Percentiles rank a stretch among this genome's conserved stretches.
Conservation (phyloP, 2,888 invertebrate genomes). For the Nematopogon swammerdamellus region DNA sequence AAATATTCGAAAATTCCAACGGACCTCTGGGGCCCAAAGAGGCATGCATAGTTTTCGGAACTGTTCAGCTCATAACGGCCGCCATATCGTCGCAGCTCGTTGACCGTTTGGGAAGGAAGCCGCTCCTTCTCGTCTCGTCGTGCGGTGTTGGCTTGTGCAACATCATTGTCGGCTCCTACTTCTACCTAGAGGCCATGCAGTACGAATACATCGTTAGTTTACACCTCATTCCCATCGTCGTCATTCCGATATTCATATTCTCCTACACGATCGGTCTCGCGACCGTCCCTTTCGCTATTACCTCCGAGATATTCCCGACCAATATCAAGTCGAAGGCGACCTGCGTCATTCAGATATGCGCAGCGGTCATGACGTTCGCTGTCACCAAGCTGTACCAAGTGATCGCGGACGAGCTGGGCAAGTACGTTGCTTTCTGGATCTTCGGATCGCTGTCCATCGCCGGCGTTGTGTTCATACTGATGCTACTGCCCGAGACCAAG, state of each 20-base stretch:
- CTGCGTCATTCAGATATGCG: slow-evolving; percentile 59
- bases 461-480: slow-evolving; percentile 50
- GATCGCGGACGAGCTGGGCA: slow-evolving; percentile 47
- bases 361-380: slow-evolving; percentile 55
- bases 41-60: slow-evolving; percentile 51
- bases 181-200: slow-evolving; percentile 46
- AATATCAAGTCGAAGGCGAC: slow-evolving; percentile 63
- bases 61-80: slow-evolving; percentile 52
- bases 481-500: slow-evolving; percentile 58
- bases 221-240: slow-evolving; percentile 55
- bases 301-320: slow-evolving; percentile 62
- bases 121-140: slow-evolving; percentile 58
- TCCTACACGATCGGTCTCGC: slow-evolving; percentile 61
- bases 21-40: slow-evolving; percentile 42
- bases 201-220: slow-evolving; percentile 40
- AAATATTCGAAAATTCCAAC: slow-evolving; percentile 58
- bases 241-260: slow-evolving; percentile 59
- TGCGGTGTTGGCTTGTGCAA: slow-evolving; percentile 51
- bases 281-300: slow-evolving; percentile 60
- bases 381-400: slow-evolving; percentile 58
- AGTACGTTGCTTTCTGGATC: slow-evolving; percentile 53
- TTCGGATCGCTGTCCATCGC: slow-evolving; percentile 46
- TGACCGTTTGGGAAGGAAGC: slow-evolving; percentile 60
- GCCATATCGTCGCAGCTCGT: slow-evolving; percentile 55
- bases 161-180: slow-evolving; percentile 52